phyloP scores from a whole-genome alignment of 2,113 vertebrate genomes.

The Apteryx mantelli region DNA sequence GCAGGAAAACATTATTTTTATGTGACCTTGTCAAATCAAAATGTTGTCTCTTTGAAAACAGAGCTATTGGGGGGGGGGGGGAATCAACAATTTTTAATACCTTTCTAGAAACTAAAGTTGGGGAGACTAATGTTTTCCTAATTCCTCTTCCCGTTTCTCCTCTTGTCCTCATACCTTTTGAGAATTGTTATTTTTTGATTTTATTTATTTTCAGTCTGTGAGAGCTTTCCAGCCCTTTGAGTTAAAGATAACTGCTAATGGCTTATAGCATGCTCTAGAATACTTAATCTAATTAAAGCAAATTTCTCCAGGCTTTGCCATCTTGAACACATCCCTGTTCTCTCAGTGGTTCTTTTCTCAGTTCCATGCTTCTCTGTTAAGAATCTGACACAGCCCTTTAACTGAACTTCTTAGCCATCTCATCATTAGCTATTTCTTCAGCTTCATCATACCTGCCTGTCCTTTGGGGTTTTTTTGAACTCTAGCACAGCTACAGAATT shows the following conservation, averaged over 20 bases:
- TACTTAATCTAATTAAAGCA: constrained; percentile 1
- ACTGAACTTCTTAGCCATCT: background rate
- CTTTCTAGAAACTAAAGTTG: background rate
- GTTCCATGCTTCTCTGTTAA: background rate
- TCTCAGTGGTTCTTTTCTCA: background rate
- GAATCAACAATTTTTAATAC: background rate
- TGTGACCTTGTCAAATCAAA: background rate
- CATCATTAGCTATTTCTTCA: background rate
- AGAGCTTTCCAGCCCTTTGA: background rate
- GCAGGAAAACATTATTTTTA: background rate
- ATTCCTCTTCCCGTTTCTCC: background rate
- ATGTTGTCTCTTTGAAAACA: background rate
- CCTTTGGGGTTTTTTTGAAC: background rate
- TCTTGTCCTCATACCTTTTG: background rate
- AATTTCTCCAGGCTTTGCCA: background rate
- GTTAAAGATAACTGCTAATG: background rate
- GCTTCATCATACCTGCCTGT: background rate
- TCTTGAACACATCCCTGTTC: background rate
- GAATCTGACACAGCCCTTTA: background rate
- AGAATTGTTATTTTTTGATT: background rate
- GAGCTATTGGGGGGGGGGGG: background rate
- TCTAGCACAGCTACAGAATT: background rate
- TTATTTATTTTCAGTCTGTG: background rate
- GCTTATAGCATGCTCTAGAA: background rate
- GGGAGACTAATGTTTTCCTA: background rate